Conservation (phyloP, 2,888 invertebrate genomes). For the Priocnemis perturbator region DNA sequence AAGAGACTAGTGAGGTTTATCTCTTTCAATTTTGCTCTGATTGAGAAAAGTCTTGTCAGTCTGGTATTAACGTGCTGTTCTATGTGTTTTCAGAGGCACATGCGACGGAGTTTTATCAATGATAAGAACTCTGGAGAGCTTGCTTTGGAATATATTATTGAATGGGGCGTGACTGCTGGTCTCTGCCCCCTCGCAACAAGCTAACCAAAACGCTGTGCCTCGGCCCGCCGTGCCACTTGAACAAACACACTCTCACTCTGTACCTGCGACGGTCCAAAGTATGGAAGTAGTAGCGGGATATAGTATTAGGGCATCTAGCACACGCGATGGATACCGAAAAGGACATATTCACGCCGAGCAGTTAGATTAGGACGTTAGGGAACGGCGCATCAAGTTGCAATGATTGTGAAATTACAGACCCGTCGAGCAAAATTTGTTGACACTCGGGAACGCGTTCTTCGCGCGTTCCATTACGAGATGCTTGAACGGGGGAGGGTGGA, state of each 20-base stretch:
- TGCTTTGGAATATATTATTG: slow-evolving; percentile 72
- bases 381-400: slow-evolving; percentile 57
- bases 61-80: slow-evolving; percentile 75
- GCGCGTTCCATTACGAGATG: neutral
- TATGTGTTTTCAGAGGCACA: slow-evolving; percentile 75
- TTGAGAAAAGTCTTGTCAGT: slow-evolving; percentile 71
- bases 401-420: slow-evolving; percentile 53
- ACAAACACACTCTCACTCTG: slow-evolving; percentile 74
- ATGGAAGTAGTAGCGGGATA: slow-evolving; percentile 64
- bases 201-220: slow-evolving; percentile 73
- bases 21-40: slow-evolving; percentile 53
- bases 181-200: slow-evolving; percentile 70
- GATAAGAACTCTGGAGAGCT: slow-evolving; percentile 73
- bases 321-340: slow-evolving; percentile 49
- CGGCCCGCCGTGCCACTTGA: slow-evolving; percentile 72
- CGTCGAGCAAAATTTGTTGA: slow-evolving; percentile 14
- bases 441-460: neutral
- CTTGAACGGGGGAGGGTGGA: neutral
- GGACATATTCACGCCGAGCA: slow-evolving; percentile 42
- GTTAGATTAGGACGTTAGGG: slow-evolving; percentile 57
- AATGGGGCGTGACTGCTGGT: slow-evolving; percentile 72
- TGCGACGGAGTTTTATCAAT: slow-evolving; percentile 74
- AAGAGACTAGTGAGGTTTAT: slow-evolving; percentile 49
- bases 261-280: slow-evolving; percentile 74
- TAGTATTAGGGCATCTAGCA: slow-evolving; percentile 64